Evolutionary conservation across 2,888 invertebrate species (phyloP).

Genomic region (Nipponacmea schrenckii): DNA sequence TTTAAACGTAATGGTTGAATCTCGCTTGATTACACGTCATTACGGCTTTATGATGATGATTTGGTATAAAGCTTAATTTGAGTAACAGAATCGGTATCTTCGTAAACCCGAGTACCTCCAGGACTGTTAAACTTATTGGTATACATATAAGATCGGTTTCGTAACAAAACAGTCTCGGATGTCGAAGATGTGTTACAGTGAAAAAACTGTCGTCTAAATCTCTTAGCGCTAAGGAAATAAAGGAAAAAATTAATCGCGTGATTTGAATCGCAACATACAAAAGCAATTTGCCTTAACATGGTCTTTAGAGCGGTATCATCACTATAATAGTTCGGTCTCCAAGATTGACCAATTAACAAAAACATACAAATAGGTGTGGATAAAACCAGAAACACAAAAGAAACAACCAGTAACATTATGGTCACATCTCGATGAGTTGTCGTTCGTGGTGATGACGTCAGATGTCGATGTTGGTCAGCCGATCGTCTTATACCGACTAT

Average conservation of each 20-base stretch:
- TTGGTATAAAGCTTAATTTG: neutral
- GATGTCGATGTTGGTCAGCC: neutral
- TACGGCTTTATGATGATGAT: no score
- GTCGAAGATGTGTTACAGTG: neutral
- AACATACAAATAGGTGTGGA: conserved; percentile 51
- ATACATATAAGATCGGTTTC: neutral
- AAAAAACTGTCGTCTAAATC: conserved; percentile 32
- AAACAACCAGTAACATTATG: conserved; percentile 50
- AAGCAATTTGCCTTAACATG: conserved; percentile 31
- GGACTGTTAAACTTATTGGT: neutral
- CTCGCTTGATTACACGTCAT: no score
- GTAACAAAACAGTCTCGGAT: neutral
- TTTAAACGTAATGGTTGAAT: no score
- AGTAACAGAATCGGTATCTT: neutral
- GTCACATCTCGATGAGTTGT: conserved; percentile 38
- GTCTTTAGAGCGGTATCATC: conserved; percentile 27
- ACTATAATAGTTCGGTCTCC: conserved; percentile 25
- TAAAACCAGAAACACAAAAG: conserved; percentile 48
- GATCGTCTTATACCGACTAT: conserved; percentile 35
- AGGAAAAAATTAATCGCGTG: conserved; percentile 37
- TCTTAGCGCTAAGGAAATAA: conserved; percentile 35
- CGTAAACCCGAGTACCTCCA: neutral
- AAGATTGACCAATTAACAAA: conserved; percentile 44
- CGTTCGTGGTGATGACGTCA: neutral
- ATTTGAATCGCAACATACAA: conserved; percentile 32